These are phyloP conservation scores for Podarcis siculus DNA, from an alignment of 2,797 vertebrate species.

Conservation along the genomic window DNA sequence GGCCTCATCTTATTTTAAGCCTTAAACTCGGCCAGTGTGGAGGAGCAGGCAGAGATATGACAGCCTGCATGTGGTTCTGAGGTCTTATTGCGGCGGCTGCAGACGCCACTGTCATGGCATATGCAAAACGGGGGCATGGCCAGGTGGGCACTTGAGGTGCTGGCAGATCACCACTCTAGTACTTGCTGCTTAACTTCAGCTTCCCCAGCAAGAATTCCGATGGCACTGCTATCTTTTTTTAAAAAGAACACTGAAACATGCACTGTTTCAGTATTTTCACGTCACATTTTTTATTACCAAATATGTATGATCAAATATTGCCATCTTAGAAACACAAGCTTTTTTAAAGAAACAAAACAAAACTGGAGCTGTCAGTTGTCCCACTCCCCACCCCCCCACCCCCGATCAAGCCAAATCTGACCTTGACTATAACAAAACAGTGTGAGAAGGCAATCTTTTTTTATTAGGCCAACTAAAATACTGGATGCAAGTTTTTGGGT, in stretches of 20 bases:
- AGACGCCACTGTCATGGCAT: background rate
- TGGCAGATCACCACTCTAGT: too few relatives aligned
- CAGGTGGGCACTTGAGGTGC: background rate
- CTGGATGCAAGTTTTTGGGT: background rate
- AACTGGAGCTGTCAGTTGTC: conserved; percentile 44
- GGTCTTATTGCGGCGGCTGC: background rate
- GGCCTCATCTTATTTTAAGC: background rate
- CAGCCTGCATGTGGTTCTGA: background rate
- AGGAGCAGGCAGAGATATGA: background rate
- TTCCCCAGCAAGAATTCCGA: background rate
- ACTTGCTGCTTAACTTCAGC: background rate
- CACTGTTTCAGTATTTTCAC: background rate
- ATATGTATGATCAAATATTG: conserved; percentile 2
- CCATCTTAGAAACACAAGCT: conserved; percentile 18
- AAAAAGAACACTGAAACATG: background rate
- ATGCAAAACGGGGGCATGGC: background rate
- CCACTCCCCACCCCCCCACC: background rate
- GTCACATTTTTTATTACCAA: conserved; percentile 9
- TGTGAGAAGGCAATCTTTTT: background rate
- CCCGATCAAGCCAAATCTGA: fast-evolving
- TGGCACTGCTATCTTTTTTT: background rate
- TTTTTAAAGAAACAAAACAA: conserved; percentile 12
- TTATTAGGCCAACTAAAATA: background rate
- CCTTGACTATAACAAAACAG: background rate
- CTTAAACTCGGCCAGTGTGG: background rate